Base-by-base conservation (phyloP, 2,113 vertebrate genomes). In the Passer montanus region DNA sequence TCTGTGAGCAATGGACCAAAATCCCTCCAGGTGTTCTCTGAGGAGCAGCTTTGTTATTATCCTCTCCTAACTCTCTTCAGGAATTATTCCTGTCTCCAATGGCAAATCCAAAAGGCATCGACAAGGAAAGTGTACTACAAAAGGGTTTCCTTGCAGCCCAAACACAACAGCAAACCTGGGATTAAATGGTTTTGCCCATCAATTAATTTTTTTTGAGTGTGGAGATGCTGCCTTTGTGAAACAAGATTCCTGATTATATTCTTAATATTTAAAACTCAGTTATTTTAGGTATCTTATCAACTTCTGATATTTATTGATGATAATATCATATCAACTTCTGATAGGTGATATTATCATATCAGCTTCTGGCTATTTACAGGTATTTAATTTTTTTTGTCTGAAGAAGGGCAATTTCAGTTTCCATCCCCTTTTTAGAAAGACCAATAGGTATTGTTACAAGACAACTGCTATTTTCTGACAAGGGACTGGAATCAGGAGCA, bases 401-500 rank as follows among this genome's bases (percentile, higher is more conserved):
- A 83, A 70, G 37, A 53, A 68, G 20, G 18, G 21, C 7, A 67
- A 37, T 55, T 76, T 60, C 3, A 39, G 6, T 59, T 58, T 70
- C 73, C 31, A 55, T n/a, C 72, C 17, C 53, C 14, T n/a, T 84
- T 90, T 60, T 22, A 62, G 24, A 84, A 70, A 80, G 63, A 7
- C 23, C 43, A 62, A 10, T 3, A 33, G 16, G 9, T 63, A n/a
- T 56, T 94, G 94, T 75, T 35, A 47, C 56, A 44, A 81, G 50
- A 53, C 60, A 86, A 18, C 23, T 13, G 17, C 11, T 62, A 11
- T 47, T 84, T 86, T 41, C 49, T 56, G 18, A 15, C 44, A 12
- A 14, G n/a, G 66, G 21, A 41, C 22, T 1, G 3, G 59, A 84
- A 58, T 49, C 52, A 10, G 0, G 0, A 67, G 52, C 0, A 0